Percentiles rank a stretch among this genome's conserved stretches.
These are phyloP conservation scores for Andricus grossulariae DNA, from an alignment of 1,140 invertebrate genomes.

Conservation along the genomic window DNA sequence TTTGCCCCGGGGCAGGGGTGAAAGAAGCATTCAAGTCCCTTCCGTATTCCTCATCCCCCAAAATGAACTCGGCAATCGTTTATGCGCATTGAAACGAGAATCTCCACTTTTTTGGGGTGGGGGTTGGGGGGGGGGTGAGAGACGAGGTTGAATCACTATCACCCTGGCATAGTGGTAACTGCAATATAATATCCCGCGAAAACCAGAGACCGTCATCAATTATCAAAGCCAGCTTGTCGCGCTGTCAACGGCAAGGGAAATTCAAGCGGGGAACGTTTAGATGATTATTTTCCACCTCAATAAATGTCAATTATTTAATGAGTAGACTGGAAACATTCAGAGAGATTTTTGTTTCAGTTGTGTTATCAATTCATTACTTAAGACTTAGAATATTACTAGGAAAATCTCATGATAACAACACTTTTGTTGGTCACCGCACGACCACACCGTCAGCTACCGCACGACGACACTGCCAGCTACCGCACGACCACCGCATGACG, in stretches of 20 bases:
- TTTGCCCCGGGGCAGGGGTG: conserved; percentile 53
- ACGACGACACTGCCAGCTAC: no score
- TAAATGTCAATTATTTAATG: no score
- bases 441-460: no score
- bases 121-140: not conserved
- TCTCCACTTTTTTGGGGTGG: conserved; percentile 6
- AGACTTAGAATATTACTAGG: no score
- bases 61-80: conserved; percentile 23
- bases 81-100: conserved; percentile 38
- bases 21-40: conserved; percentile 32
- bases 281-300: no score
- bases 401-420: no score
- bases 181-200: conserved; percentile 61
- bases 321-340: no score
- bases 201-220: conserved; percentile 64
- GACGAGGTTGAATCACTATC: conserved; percentile 7
- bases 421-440: no score
- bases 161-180: conserved; percentile 47
- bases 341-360: no score
- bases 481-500: no score
- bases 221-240: conserved; percentile 46
- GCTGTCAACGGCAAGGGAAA: conserved; percentile 13
- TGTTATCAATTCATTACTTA: no score
- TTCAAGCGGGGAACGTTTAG: conserved; percentile 5
- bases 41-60: not conserved